Percentiles rank a stretch among this genome's conserved stretches.
phyloP scores from a whole-genome alignment of 2,113 vertebrate species.

The Leptodactylus fuscus region DNA sequence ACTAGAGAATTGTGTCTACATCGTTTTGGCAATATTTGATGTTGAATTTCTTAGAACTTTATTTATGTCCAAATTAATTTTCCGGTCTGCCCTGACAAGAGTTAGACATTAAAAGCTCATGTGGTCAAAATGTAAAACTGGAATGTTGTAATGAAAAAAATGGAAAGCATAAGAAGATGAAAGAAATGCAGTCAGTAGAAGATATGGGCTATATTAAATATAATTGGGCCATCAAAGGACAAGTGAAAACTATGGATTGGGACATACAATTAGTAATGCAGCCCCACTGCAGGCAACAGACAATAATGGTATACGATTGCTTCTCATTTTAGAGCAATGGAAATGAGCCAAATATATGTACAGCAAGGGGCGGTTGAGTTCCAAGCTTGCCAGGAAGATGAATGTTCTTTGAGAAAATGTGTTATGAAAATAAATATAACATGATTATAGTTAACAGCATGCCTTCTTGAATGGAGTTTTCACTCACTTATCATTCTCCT shows the following conservation, averaged over 20 bases:
- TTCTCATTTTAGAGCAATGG: slow-evolving; percentile 22
- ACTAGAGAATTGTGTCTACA: not conserved
- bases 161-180: slow-evolving; percentile 7
- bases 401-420: slow-evolving; percentile 19
- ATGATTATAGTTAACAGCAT: slow-evolving; percentile 24
- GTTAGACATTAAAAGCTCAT: slow-evolving; percentile 27
- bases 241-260: not conserved
- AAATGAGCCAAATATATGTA: slow-evolving; percentile 9
- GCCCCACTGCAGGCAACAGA: slow-evolving; percentile 3
- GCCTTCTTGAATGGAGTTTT: not conserved
- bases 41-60: slow-evolving; percentile 22
- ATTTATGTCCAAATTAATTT: slow-evolving; percentile 24
- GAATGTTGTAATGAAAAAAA: slow-evolving; percentile 13
- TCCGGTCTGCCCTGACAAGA: slow-evolving; percentile 5
- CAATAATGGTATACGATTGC: not conserved
- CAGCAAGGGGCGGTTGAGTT: not conserved
- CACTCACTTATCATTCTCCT: not conserved
- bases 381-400: not conserved
- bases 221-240: slow-evolving; percentile 31
- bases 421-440: slow-evolving; percentile 35
- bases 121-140: slow-evolving; percentile 13
- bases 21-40: slow-evolving; percentile 20
- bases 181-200: slow-evolving; percentile 15
- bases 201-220: slow-evolving; percentile 9
- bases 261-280: slow-evolving; percentile 32